Evolutionary conservation across 23 tunicate genomes (phyloP), one percentile per base, ranked within the genome.

Genomic region (Diplosoma virens): DNA sequence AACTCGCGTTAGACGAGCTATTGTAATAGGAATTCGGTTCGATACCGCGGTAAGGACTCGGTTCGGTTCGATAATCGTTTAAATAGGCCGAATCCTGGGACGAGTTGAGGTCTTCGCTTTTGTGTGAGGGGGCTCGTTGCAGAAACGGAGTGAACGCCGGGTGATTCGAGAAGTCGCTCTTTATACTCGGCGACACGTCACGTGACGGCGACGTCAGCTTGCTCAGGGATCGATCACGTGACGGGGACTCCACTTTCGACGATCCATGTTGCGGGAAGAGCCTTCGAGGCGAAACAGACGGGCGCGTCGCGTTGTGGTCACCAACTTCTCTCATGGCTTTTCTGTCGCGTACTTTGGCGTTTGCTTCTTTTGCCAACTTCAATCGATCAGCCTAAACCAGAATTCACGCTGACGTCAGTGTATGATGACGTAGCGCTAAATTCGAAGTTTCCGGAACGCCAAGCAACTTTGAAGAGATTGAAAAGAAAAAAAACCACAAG

Each of bases 371-470:
- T 7, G 66, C 46, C 0, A 20, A 23, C 46, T 76, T 76, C 66
- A 76, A 59, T 9, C 81, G 81, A 5, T 76, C 37, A 60, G 81
- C 81, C 81, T 76, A 36, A 58, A 48, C 20, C 37, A 65, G 17
- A 7, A 41, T 7, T 7, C 9, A 14, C 50, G 50, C 9, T 41
- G 9, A 41, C 50, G 14, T 41, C 9, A 41, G 9, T 41, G 50
- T n/a, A n/a, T n/a, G n/a, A n/a, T n/a, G n/a, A n/a, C n/a, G n/a
- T n/a, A n/a, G n/a, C n/a, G n/a, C n/a, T n/a, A n/a, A n/a, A n/a
- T n/a, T n/a, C n/a, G n/a, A n/a, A n/a, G n/a, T n/a, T n/a, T n/a
- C n/a, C n/a, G n/a, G n/a, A n/a, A n/a, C n/a, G n/a, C n/a, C n/a
- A n/a, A n/a, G n/a, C n/a, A n/a, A n/a, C n/a, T n/a, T n/a, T n/a